These are phyloP conservation scores for Cataglyphis hispanica DNA, from an alignment of 1,140 invertebrate species.

Conservation along the genomic window DNA sequence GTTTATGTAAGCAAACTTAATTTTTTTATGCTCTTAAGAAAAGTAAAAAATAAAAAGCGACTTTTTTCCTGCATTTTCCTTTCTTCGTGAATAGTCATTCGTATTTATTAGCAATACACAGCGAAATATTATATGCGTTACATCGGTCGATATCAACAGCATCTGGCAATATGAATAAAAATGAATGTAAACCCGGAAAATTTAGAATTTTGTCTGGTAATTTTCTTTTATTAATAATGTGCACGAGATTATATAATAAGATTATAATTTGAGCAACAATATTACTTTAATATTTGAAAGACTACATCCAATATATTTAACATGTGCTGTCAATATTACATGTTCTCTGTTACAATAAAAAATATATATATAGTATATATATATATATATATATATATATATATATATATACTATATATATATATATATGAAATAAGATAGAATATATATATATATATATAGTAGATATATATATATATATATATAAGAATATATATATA, in stretches of 20 bases:
- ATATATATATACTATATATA: neutral
- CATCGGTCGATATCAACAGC: neutral
- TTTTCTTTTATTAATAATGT: neutral
- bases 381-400: too few species aligned
- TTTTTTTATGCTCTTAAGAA: too few species aligned
- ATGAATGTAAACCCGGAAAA: neutral
- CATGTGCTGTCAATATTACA: neutral
- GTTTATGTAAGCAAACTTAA: too few species aligned
- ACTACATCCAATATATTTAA: neutral
- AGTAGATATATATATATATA: too few species aligned
- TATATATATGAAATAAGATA: too few species aligned
- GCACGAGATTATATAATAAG: neutral
- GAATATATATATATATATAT: too few species aligned
- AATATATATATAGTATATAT: too few species aligned
- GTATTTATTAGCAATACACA: neutral
- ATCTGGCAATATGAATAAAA: conserved; percentile 2
- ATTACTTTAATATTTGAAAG: neutral
- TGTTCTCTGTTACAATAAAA: neutral
- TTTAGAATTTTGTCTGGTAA: neutral
- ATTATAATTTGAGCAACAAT: neutral
- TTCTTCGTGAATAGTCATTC: conserved; percentile 18
- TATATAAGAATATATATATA: neutral
- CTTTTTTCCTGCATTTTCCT: neutral
- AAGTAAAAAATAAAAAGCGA: too few species aligned
- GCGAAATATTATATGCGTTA: neutral